Percentiles rank a stretch among this genome's conserved stretches.
phyloP scores from a whole-genome alignment of 1,140 invertebrate genomes.

The Hyphantria cunea region DNA sequence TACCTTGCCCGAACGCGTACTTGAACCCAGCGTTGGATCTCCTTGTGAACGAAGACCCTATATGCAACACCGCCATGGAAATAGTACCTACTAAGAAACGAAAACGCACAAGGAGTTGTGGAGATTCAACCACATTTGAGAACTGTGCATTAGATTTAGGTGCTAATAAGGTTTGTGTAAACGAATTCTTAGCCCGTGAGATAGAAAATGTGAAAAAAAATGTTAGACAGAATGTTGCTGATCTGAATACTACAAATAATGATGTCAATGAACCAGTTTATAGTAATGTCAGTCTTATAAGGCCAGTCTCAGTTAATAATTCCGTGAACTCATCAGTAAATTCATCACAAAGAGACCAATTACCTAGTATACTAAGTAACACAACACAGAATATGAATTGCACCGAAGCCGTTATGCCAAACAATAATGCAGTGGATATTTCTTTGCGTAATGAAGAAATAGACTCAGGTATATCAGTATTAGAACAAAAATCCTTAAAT shows the following conservation, averaged over 20 bases:
- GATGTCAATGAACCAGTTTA: slow-evolving; percentile 54
- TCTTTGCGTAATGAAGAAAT: slow-evolving; percentile 31
- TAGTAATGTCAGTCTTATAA: slow-evolving; percentile 53
- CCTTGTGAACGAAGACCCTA: slow-evolving; percentile 73
- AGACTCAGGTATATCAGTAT: slow-evolving; percentile 64
- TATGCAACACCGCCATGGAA: slow-evolving; percentile 80
- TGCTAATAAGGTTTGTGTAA: slow-evolving; percentile 63
- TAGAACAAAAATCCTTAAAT: slow-evolving; percentile 56
- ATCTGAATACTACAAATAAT: not conserved
- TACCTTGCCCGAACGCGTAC: slow-evolving; percentile 67
- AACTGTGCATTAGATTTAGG: slow-evolving; percentile 74
- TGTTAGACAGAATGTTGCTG: slow-evolving; percentile 35
- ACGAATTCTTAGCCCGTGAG: slow-evolving; percentile 68
- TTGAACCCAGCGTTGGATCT: slow-evolving; percentile 75
- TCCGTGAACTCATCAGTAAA: slow-evolving; percentile 15
- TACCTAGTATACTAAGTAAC: not conserved
- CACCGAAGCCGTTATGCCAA: not conserved
- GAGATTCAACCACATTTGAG: slow-evolving; percentile 69
- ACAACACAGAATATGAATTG: not conserved
- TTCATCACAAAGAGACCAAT: not conserved
- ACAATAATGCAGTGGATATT: slow-evolving; percentile 16
- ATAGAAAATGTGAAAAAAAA: slow-evolving; percentile 75
- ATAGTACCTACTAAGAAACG: slow-evolving; percentile 69
- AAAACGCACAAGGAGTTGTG: slow-evolving; percentile 65
- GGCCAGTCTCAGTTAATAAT: slow-evolving; percentile 11